These are phyloP conservation scores for Isurus oxyrinchus DNA, from an alignment of 2,113 vertebrate genomes.

Conservation along the genomic window DNA sequence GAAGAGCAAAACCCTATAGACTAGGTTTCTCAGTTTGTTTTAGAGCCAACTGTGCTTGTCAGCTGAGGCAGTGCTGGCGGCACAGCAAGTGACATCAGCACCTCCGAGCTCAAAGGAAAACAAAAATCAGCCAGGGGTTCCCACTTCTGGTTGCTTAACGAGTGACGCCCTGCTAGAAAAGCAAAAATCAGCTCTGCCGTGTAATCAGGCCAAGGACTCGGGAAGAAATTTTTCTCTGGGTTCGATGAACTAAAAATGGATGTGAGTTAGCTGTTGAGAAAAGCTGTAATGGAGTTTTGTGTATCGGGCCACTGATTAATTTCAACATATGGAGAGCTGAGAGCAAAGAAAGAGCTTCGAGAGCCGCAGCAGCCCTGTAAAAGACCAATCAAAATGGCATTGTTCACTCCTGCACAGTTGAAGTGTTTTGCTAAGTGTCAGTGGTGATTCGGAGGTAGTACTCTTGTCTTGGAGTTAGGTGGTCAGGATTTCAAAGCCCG, in stretches of 20 bases:
- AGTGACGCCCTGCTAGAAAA: neutral
- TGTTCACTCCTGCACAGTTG: too few species aligned
- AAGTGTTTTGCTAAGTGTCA: neutral
- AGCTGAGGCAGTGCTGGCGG: too few species aligned
- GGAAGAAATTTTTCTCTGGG: neutral
- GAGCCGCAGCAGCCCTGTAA: too few species aligned
- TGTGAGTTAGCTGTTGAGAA: neutral
- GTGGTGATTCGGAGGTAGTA: neutral
- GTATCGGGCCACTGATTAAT: neutral
- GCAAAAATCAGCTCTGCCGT: neutral
- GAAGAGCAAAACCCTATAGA: neutral
- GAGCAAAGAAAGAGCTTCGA: neutral
- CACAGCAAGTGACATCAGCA: too few species aligned
- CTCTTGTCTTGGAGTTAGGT: too few species aligned
- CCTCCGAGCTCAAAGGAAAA: too few species aligned
- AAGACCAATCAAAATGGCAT: neutral
- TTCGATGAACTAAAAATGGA: neutral
- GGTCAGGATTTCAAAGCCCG: too few species aligned
- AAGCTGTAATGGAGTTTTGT: neutral
- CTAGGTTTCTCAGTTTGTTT: neutral
- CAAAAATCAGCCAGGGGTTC: too few species aligned
- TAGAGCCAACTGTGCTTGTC: neutral
- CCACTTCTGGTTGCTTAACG: too few species aligned
- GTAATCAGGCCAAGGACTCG: neutral
- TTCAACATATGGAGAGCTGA: neutral